Evolutionary conservation across 1,140 invertebrate genomes (phyloP).

Genomic region (Hypothenemus hampei): DNA sequence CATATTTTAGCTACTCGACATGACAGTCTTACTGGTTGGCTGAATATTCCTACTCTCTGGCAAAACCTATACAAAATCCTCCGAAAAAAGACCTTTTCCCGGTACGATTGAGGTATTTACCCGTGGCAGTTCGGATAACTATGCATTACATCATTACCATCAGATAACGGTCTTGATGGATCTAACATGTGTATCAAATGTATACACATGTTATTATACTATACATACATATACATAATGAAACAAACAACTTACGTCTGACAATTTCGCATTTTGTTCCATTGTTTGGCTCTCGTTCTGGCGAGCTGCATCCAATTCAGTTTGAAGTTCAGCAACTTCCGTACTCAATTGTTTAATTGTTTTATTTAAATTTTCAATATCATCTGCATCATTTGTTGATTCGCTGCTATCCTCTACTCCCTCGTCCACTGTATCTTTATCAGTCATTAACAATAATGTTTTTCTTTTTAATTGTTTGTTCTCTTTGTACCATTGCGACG

Average conservation of each 20-base stretch:
- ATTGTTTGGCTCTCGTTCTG: conserved; percentile 67
- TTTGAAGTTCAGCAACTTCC: conserved; percentile 61
- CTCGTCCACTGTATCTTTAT: conserved; percentile 43
- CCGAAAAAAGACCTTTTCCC: too few relatives aligned
- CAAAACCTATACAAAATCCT: too few relatives aligned
- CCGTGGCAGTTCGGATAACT: too few relatives aligned
- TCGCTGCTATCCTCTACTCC: conserved; percentile 50
- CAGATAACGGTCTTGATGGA: too few relatives aligned
- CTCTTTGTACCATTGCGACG: conserved; percentile 67
- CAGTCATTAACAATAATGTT: conserved; percentile 54
- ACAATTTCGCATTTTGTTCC: conserved; percentile 53
- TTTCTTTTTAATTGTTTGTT: conserved; percentile 63
- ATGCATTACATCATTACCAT: too few relatives aligned
- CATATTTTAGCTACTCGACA: too few relatives aligned
- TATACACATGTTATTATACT: conserved; percentile 3
- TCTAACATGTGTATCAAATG: too few relatives aligned
- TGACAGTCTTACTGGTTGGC: too few relatives aligned
- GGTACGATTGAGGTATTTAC: too few relatives aligned
- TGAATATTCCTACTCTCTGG: too few relatives aligned
- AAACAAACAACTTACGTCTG: conserved; percentile 44
- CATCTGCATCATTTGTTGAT: conserved; percentile 56
- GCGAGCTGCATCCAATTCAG: conserved; percentile 58
- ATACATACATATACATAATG: not conserved
- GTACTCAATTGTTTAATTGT: conserved; percentile 59
- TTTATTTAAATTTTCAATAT: conserved; percentile 62